These are phyloP conservation scores for Eupithecia inturbata DNA, from an alignment of 2,888 invertebrate genomes.

Conservation along the genomic window DNA sequence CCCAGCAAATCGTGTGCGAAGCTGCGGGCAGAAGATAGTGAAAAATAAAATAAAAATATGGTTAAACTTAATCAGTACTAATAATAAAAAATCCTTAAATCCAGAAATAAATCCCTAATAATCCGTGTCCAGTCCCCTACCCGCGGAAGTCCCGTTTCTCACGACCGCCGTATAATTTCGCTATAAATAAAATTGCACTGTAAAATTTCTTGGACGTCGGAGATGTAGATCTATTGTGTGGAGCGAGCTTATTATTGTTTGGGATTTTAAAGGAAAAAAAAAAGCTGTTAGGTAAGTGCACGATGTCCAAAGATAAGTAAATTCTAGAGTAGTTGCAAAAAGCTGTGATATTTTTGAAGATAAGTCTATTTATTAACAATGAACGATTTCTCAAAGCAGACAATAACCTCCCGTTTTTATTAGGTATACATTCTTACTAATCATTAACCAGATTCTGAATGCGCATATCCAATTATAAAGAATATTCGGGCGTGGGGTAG, in stretches of 20 bases:
- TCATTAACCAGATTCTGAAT: background rate
- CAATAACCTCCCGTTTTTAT: background rate
- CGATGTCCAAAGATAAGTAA: conserved; percentile 1
- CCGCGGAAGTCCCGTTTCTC: conserved; percentile 62
- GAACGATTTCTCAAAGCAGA: background rate
- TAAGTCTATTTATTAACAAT: background rate
- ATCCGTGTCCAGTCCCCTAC: conserved; percentile 42
- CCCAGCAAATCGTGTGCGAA: background rate
- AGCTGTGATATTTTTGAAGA: background rate
- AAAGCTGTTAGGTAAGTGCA: conserved; percentile 5
- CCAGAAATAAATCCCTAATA: conserved; percentile 40
- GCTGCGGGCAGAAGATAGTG: no score
- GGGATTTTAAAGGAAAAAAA: conserved; percentile 10
- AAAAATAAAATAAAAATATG: no score
- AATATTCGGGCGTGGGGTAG: no score
- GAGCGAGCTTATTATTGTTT: conserved; percentile 42
- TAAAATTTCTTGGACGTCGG: conserved; percentile 73
- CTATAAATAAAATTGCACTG: conserved; percentile 81
- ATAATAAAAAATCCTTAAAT: conserved; percentile 49
- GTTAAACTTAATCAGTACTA: background rate
- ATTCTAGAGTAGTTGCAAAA: background rate
- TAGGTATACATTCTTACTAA: background rate
- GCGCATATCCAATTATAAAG: no score
- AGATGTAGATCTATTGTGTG: conserved; percentile 48
- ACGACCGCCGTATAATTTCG: conserved; percentile 76